Evolutionary conservation across 2,888 invertebrate genomes (phyloP).

Genomic region (Polyommatus iphigenia): DNA sequence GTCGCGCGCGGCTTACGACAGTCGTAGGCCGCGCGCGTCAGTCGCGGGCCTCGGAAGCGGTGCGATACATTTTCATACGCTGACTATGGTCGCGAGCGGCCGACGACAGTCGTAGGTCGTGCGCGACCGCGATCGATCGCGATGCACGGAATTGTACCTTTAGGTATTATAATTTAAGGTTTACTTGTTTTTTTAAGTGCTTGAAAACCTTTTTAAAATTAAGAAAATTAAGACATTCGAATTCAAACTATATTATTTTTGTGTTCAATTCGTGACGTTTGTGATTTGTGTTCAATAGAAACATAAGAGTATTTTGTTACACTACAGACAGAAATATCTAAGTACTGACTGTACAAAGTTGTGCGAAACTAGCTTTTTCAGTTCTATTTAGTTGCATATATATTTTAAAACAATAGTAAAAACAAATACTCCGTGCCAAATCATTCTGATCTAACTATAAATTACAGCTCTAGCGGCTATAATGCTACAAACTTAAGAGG

Average conservation of each 20-base stretch:
- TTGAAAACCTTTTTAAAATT: neutral
- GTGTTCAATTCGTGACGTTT: too few species aligned
- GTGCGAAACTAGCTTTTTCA: neutral
- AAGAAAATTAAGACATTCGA: neutral
- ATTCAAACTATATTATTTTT: neutral
- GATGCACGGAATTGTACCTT: too few species aligned
- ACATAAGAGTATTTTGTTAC: neutral
- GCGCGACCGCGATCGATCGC: too few species aligned
- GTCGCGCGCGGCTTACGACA: too few species aligned
- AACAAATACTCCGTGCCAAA: neutral
- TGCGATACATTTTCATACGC: too few species aligned
- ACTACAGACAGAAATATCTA: neutral
- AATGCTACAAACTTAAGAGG: neutral
- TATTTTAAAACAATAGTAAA: neutral
- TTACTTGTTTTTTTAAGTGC: neutral
- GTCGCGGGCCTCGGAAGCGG: too few species aligned
- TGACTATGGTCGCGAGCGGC: too few species aligned
- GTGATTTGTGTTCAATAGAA: constrained; percentile 5
- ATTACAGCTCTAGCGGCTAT: neutral
- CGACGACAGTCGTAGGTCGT: too few species aligned
- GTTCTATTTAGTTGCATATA: neutral
- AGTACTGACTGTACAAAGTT: neutral
- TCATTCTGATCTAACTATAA: neutral
- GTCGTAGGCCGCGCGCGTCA: too few species aligned
- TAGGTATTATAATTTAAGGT: too few species aligned